phyloP scores from a whole-genome alignment of 2,797 vertebrate genomes.

The Loriculus beryllinus region DNA sequence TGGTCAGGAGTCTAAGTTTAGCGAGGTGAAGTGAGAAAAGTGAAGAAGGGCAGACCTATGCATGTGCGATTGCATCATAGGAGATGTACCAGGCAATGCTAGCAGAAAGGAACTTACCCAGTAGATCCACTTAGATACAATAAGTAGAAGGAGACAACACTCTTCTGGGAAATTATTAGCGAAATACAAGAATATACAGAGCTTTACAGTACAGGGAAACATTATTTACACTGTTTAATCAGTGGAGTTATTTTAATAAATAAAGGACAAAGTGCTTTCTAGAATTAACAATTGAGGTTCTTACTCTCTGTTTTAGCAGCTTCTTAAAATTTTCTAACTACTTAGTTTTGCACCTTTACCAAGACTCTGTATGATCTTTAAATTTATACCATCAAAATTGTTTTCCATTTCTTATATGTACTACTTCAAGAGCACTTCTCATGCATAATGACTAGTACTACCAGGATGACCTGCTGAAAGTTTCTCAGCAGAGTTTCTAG shows the following conservation, averaged over 20 bases:
- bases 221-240: neutral
- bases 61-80: fast-evolving
- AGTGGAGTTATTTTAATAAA: neutral
- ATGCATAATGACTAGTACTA: neutral
- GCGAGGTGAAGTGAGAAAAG: fast-evolving
- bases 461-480: neutral
- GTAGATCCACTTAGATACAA: neutral
- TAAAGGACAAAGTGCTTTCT: neutral
- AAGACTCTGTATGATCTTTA: neutral
- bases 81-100: neutral
- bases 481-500: neutral
- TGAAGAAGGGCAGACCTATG: neutral
- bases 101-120: neutral
- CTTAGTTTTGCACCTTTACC: neutral
- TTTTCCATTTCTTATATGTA: neutral
- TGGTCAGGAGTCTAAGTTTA: neutral
- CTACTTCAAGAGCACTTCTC: neutral
- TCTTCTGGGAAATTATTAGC: neutral
- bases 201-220: neutral
- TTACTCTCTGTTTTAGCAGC: neutral
- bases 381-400: neutral
- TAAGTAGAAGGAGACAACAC: neutral
- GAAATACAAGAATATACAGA: neutral
- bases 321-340: neutral
- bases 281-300: neutral